Base-by-base conservation (phyloP, 2,888 invertebrate genomes). In the Rhyacophila evoluta region DNA sequence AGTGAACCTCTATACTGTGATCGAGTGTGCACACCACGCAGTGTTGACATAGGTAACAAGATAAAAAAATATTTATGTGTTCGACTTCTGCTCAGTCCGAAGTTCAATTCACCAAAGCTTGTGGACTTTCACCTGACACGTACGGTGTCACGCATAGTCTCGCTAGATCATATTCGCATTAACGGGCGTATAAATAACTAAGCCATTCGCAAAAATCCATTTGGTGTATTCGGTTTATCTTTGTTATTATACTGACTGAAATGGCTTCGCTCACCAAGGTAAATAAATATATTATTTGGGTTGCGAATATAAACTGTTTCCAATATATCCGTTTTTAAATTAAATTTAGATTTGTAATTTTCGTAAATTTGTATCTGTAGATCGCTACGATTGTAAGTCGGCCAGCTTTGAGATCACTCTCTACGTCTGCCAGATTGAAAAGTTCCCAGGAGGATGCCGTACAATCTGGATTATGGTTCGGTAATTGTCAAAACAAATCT, bases 211-310 rank as follows among this genome's bases (percentile, higher is more conserved):
- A n/a, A 28, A 29, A 0, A 19, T 10, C 29, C 28, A 15, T 29
- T 29, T 69, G 28, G 28, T 69, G 69, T 29, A 5, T 10, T 15
- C 11, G 28, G 12, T 29, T 1, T 15, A 69, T 41, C 33, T 29
- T 33, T 69, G 33, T 28, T 69, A 28, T 69, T 69, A 11, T n/a
- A 12, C 11, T 29, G 2, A 55, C 25, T 25, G 19, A 39, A 70
- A 77, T 77, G 77, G 73, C 77, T 67, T 77, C 77, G 11, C 72
- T 77, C 25, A 29, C 69, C 19, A 77, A 73, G 77, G 77, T 77
- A 72, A 73, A 29, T 73, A 39, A 12, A 4, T 11, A 33, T 74
- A 29, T n/a, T n/a, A n/a, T n/a, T n/a, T n/a, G n/a, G n/a, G n/a
- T n/a, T n/a, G n/a, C 8, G 10, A 29, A 11, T 19, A 75, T n/a